A percentile compares a stretch with the other conserved stretches of the same genome.
Evolutionary conservation across 2,797 vertebrate genomes (phyloP).

Genomic region (Betta splendens): DNA sequence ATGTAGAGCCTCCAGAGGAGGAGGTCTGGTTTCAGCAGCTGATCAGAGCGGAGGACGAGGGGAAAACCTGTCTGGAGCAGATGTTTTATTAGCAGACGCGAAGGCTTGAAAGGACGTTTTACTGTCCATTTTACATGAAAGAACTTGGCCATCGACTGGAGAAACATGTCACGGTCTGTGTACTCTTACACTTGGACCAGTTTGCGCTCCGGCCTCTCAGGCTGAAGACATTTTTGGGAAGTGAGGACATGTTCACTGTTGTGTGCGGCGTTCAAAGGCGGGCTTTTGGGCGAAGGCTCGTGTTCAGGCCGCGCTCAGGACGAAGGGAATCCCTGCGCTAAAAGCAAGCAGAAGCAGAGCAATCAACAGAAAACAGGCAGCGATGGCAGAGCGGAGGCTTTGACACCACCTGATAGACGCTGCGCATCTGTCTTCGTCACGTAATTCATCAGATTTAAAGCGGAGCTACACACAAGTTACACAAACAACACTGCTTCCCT

Average conservation of each 20-base stretch:
- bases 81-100: constrained; percentile 59
- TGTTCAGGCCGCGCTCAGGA: too few species aligned
- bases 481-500: neutral
- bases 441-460: constrained; percentile 21
- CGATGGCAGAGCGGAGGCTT: constrained; percentile 26
- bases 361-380: constrained; percentile 17
- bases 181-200: neutral
- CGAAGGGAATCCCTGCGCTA: neutral
- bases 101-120: constrained; percentile 49
- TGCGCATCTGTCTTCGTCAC: constrained; percentile 14
- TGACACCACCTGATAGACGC: constrained; percentile 24
- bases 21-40: constrained; percentile 26
- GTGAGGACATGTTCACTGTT: constrained; percentile 1
- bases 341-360: neutral
- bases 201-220: neutral
- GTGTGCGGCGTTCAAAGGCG: neutral
- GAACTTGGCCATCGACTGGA: constrained; percentile 20
- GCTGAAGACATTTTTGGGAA: constrained; percentile 7
- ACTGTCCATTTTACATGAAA: constrained; percentile 55
- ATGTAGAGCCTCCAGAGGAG: constrained; percentile 30
- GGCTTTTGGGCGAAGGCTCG: neutral
- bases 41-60: constrained; percentile 25
- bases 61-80: constrained; percentile 38
- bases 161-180: constrained; percentile 14
- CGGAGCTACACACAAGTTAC: neutral